Base-by-base conservation (phyloP, 2,888 invertebrate species). In the Agrochola circellaris region DNA sequence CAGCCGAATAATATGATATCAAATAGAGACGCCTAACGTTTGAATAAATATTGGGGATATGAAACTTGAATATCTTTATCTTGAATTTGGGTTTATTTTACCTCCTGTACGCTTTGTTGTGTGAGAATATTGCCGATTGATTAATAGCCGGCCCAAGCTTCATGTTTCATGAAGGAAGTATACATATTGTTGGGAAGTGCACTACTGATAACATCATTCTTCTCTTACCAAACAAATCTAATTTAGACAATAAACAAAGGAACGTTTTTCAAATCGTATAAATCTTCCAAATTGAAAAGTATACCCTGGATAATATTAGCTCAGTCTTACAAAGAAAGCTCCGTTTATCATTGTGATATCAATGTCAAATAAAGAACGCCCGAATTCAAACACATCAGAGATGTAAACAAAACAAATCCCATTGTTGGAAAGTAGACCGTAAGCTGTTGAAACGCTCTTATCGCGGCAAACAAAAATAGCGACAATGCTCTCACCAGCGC, bases 1-100 rank as follows among this genome's bases (percentile, higher is more conserved):
- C 92, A 92, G 87, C 89, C 93, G 89, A 92, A 93, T 94, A 94
- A 94, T 95, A 94, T 94, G 91, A 95, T 95, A 94, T 94, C 93
- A 93, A 94, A 93, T 93, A 93, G 92, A 93, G 91, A 91, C 89
- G 90, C 85, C 89, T 89, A 91, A 90, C 91, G 90, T 94, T 93
- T 94, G 93, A 95, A 95, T 95, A 94, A 95, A 94, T 93, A 95
- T 93, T 91, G 90, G 89, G 88, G 89, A 87, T 89, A 88, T 90
- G 88, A 88, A 91, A 86, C 88, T 88, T 84, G 89, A 91, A 90
- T 90, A 90, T 87, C 85, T 89, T 88, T 89, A 89, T 88, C 84
- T 83, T 58, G 78, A 85, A 85, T 87, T 88, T 79, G 75, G 75
- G 78, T 87, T 88, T 82, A 86, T 89, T 86, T 79, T 77, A 84